phyloP scores from a whole-genome alignment of 2,797 vertebrate genomes.

The Oreochromis mossambicus region DNA sequence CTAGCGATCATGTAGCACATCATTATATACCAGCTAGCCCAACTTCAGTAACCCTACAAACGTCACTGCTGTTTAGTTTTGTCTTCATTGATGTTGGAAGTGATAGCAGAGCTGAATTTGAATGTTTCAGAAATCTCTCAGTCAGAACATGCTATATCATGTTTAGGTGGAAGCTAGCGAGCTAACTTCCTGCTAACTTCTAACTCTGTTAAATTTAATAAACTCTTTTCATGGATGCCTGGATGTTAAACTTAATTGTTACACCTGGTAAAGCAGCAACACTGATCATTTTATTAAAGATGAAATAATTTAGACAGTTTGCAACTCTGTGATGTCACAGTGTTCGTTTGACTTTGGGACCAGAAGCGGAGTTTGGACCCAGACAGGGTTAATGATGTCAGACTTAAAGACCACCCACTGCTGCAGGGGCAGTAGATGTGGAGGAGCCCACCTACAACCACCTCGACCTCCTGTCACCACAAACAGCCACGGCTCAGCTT shows the following conservation, averaged over 20 bases:
- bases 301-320: background rate
- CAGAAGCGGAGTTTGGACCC: too few relatives aligned
- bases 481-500: background rate
- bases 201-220: rapidly evolving
- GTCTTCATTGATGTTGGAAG: background rate
- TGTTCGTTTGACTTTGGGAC: background rate
- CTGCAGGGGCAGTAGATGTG: background rate
- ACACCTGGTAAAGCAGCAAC: background rate
- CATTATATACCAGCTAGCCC: rapidly evolving
- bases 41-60: background rate
- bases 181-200: background rate
- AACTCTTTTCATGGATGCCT: background rate
- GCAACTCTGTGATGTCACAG: background rate
- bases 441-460: background rate
- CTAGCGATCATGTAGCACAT: background rate
- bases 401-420: background rate
- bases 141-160: background rate
- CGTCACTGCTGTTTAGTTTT: background rate
- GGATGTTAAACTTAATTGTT: too few relatives aligned
- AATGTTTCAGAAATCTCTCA: background rate
- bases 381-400: too few relatives aligned
- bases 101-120: rapidly evolving
- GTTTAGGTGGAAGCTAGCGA: rapidly evolving
- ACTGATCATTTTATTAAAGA: rapidly evolving
- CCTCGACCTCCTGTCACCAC: background rate